phyloP scores from a whole-genome alignment of 2,888 invertebrate species.

The Eupithecia tripunctaria region DNA sequence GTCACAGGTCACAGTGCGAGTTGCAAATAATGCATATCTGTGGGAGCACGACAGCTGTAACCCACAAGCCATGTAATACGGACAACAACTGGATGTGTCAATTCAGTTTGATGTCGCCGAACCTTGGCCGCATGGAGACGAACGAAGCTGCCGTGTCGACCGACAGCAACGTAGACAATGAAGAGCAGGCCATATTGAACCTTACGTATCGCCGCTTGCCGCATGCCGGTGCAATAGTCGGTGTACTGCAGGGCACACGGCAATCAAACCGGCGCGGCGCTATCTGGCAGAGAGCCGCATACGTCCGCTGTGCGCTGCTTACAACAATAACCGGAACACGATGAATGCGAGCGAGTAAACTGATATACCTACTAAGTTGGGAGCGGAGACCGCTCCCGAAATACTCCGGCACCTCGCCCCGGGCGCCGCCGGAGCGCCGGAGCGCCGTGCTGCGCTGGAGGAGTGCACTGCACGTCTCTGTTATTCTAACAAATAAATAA shows the following conservation, averaged over 20 bases:
- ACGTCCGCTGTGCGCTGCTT: not conserved
- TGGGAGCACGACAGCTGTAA: not conserved
- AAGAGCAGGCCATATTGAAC: not conserved
- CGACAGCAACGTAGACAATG: not conserved
- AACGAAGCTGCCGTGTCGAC: not conserved
- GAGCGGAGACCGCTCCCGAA: slow-evolving; percentile 4
- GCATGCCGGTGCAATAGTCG: too few species aligned
- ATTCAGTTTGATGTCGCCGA: not conserved
- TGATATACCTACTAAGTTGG: not conserved
- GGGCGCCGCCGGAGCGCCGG: not conserved
- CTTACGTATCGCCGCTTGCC: not conserved
- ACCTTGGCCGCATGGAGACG: not conserved
- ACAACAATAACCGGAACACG: slow-evolving; percentile 1
- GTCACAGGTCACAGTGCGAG: too few species aligned
- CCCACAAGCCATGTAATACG: too few species aligned
- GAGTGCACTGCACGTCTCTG: not conserved
- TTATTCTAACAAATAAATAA: too few species aligned
- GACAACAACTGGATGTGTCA: not conserved
- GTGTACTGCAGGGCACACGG: not conserved
- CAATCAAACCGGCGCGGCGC: not conserved
- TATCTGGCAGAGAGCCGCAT: not conserved
- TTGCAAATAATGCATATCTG: not conserved
- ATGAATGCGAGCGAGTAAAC: not conserved
- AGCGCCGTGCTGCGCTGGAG: not conserved
- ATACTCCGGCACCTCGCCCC: not conserved